phyloP scores from a whole-genome alignment of 2,113 vertebrate species.

The Xiphorhynchus elegans region DNA sequence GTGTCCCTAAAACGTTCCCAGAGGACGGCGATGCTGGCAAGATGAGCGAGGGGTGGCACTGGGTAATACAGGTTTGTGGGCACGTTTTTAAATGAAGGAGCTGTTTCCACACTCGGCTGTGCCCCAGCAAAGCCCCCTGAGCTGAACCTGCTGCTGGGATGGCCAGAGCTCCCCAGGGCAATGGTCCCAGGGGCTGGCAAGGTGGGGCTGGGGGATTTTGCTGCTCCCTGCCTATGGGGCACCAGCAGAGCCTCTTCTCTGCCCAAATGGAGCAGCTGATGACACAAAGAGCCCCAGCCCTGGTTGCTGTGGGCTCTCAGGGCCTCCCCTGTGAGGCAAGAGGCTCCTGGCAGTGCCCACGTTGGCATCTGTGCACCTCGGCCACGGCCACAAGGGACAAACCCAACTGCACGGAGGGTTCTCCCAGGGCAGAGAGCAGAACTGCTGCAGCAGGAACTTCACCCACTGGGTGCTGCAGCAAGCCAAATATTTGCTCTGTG shows the following conservation, averaged over 20 bases:
- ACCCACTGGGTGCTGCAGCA: rapidly evolving
- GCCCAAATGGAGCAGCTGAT: neutral
- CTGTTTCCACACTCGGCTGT: neutral
- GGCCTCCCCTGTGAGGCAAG: neutral
- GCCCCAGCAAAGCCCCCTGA: neutral
- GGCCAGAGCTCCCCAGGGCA: no score
- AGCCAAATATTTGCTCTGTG: neutral
- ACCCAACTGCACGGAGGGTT: rapidly evolving
- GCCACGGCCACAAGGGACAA: neutral
- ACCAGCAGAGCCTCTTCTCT: neutral
- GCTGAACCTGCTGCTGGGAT: neutral
- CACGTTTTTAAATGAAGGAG: neutral
- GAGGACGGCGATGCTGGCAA: neutral
- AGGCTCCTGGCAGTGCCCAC: rapidly evolving
- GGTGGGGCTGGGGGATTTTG: rapidly evolving
- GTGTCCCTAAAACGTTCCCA: conserved; percentile 54
- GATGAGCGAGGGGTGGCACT: conserved; percentile 16
- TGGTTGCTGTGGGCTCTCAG: rapidly evolving
- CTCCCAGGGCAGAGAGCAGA: neutral
- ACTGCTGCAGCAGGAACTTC: neutral
- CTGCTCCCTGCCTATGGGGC: rapidly evolving
- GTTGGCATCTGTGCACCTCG: rapidly evolving
- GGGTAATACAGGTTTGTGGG: conserved; percentile 16
- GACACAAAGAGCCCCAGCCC: neutral
- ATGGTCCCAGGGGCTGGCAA: neutral